Evolutionary conservation across 1,140 invertebrate species (phyloP), one percentile per base, ranked within the genome.

Genomic region (Hirudo medicinalis): DNA sequence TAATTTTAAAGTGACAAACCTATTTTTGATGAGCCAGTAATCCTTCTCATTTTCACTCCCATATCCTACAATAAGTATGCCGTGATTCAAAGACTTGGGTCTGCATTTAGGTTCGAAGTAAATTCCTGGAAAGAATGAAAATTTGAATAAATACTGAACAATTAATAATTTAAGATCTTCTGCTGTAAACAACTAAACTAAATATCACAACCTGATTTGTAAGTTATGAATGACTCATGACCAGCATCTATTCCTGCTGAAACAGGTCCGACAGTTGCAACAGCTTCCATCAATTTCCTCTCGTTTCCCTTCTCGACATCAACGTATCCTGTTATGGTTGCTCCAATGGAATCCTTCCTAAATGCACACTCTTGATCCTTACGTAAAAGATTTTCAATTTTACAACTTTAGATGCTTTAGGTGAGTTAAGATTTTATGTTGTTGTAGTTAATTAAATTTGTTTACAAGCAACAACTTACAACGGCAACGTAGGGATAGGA

Each of bases 1-100:
- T 49, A 1, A 49, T 49, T 5, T 49, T 15, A 49, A 49, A 49
- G 4, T 9, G 43, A 49, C 9, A 49, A 11, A 74, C 70, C 79
- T 80, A 77, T 85, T 85, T 70, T 84, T 84, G 22, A 84, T 79
- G 13, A 84, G 69, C 82, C 82, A 85, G 73, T 82, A 85, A 53
- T 88, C 85, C 54, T 85, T 85, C 0, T 87, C 89, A 55, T 79
- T 77, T 77, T 88, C 87, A 11, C 73, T 75, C 3, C 80, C 86
- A 19, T 87, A 83, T 69, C 80, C 85, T 75, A 85, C 84, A 3
- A 83, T 76, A 8, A 84, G 73, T 3, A 86, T 83, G 15, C 81
- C 85, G 75, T 86, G 85, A 74, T 85, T 79, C 1, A 83, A 74
- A 19, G 57, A 29, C 13, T 66, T 70, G 20, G 71, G 69, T 22